These are phyloP conservation scores for Xylocopa sonorina DNA, from an alignment of 1,140 invertebrate genomes.

Conservation along the genomic window DNA sequence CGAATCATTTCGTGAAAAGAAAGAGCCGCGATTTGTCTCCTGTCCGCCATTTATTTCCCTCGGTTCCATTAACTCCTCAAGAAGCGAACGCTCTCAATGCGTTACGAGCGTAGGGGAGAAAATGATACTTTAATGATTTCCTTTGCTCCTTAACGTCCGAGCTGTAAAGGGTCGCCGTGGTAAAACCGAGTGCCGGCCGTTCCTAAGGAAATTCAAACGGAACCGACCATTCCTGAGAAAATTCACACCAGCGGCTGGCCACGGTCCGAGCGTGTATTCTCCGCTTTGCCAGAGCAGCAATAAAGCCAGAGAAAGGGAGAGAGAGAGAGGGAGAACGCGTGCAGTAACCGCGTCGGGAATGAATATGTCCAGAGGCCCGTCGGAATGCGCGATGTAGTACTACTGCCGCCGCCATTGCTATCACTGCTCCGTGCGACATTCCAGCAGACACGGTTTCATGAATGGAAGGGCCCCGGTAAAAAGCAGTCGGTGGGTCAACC, in stretches of 20 bases:
- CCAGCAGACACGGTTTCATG: slow-evolving; percentile 64
- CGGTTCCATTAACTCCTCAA: slow-evolving; percentile 10
- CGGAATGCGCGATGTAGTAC: slow-evolving; percentile 35
- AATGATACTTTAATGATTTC: slow-evolving; percentile 44
- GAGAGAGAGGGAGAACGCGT: neutral
- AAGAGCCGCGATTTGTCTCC: slow-evolving; percentile 2
- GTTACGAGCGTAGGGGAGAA: slow-evolving; percentile 1
- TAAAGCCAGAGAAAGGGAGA: neutral
- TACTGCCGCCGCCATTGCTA: too few relatives aligned
- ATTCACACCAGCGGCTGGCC: neutral
- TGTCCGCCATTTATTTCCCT: slow-evolving; percentile 19
- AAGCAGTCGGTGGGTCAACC: slow-evolving; percentile 71
- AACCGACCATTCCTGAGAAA: neutral
- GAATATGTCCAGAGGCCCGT: slow-evolving; percentile 9
- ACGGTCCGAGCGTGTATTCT: neutral
- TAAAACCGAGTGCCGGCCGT: slow-evolving; percentile 3
- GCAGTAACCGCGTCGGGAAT: neutral
- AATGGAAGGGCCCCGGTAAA: slow-evolving; percentile 65
- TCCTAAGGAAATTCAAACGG: slow-evolving; percentile 19
- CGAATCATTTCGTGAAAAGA: neutral
- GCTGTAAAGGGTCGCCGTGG: slow-evolving; percentile 1
- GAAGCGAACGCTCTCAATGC: neutral
- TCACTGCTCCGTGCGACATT: slow-evolving; percentile 40
- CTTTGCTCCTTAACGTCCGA: neutral
- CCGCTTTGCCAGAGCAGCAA: too few relatives aligned